These are phyloP conservation scores for Bungarus multicinctus DNA, from an alignment of 2,113 vertebrate genomes.

Conservation along the genomic window DNA sequence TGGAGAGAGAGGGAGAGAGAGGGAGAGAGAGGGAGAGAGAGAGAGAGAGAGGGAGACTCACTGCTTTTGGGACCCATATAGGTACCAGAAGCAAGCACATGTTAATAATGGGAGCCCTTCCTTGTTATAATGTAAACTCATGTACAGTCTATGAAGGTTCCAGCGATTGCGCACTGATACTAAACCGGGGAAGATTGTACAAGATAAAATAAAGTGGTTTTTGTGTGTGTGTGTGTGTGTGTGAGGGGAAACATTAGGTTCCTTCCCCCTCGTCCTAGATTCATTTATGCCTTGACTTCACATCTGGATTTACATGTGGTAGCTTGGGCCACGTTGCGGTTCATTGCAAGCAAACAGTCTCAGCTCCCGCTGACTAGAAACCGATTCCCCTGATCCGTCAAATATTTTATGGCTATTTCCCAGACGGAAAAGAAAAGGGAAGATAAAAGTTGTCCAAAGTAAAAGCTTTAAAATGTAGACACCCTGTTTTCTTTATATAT, in stretches of 20 bases:
- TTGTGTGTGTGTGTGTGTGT: too few species aligned
- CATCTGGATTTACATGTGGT: background rate
- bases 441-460: constrained; percentile 23
- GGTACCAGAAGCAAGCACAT: background rate
- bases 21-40: too few species aligned
- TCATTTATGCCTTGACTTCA: background rate
- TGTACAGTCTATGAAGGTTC: background rate
- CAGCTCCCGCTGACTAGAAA: fast-evolving
- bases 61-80: background rate
- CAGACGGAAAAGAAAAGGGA: constrained; percentile 7
- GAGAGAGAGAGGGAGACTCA: background rate
- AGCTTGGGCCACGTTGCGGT: background rate
- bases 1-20: too few species aligned
- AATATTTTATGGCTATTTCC: fast-evolving
- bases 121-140: background rate
- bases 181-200: background rate
- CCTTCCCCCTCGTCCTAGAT: background rate
- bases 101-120: background rate
- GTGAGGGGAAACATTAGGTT: background rate
- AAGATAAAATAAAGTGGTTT: background rate
- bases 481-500: constrained; percentile 28
- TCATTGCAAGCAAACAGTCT: background rate
- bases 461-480: constrained; percentile 29
- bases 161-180: too few species aligned
- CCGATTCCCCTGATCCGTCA: background rate